Base-by-base conservation (phyloP, 2,113 vertebrate species). In the Hippoglossus stenolepis region DNA sequence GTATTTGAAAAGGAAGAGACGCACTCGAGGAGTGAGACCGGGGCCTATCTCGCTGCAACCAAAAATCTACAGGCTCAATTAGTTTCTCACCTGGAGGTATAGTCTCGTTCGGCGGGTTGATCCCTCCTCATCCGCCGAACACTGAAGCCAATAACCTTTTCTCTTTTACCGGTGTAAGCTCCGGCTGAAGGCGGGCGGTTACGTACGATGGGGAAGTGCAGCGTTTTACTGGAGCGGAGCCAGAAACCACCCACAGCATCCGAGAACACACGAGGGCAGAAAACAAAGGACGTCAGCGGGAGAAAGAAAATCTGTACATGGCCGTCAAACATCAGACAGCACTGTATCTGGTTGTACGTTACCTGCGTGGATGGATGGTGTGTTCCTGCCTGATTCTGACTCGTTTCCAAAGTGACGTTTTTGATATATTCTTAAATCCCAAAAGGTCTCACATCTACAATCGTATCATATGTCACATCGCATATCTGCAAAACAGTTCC, bases 51-150 rank as follows among this genome's bases (percentile, higher is more conserved):
- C 49, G 24, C 70, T 28, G 51, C 73, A 45, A 35, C 17, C 2
- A n/a, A 79, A 31, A 90, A 84, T 88, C 87, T 73, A 76, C 82
- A 77, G 73, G 80, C 80, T 88, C 82, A 85, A 86, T 89, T 85
- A 82, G 85, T 82, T 82, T 56, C 82, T 79, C 79, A 86, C 86
- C 88, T 75, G 38, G 43, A 83, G 88, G 72, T 75, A 63, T 71
- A 40, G 65, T 67, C 54, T 31, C 57, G 45, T 17, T 64, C 43
- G 6, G 3, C 51, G 10, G 56, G 54, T 61, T 65, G 71, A 86
- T 85, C 85, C 62, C 65, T 75, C 72, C 73, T 85, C 71, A 70
- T 80, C 85, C 35, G 35, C 43, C 1, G 18, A 70, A 68, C 73
- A 31, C 4, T 57, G 73, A 2, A 43, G 69, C 80, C 85, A 76